phyloP scores from a whole-genome alignment of 1,140 invertebrate species.

The Drosophila nikananu region DNA sequence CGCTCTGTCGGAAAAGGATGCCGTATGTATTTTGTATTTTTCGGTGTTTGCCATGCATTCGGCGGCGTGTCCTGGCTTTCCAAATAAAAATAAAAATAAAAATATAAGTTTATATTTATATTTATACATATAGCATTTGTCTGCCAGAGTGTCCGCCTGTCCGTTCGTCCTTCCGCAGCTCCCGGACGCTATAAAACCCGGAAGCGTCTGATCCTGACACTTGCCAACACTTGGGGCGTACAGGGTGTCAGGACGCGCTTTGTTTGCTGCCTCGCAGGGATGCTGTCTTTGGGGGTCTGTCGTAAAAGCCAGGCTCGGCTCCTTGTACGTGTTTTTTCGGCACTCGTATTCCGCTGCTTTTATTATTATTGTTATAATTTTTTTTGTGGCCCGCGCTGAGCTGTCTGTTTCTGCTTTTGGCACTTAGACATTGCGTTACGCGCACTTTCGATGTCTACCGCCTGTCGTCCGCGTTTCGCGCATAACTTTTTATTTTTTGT shows the following conservation, averaged over 20 bases:
- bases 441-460: conserved; percentile 47
- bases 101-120: conserved; percentile 84
- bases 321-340: conserved; percentile 49
- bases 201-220: conserved; percentile 79
- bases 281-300: conserved; percentile 57
- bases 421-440: conserved; percentile 75
- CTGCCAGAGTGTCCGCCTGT: conserved; percentile 34
- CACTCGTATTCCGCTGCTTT: conserved; percentile 71
- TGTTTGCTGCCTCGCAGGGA: conserved; percentile 12
- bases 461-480: conserved; percentile 28
- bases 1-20: conserved; percentile 46
- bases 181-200: conserved; percentile 70
- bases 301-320: conserved; percentile 61
- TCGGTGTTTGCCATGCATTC: conserved; percentile 57
- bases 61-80: conserved; percentile 27
- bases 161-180: conserved; percentile 5
- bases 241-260: conserved; percentile 56
- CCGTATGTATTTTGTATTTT: conserved; percentile 60
- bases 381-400: conserved; percentile 33
- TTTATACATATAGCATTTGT: conserved; percentile 82
- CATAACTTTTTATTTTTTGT: conserved; percentile 75
- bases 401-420: conserved; percentile 61
- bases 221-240: conserved; percentile 79
- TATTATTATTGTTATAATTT: conserved; percentile 81
- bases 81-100: conserved; percentile 71